phyloP scores from a whole-genome alignment of 92 coral and sea anemone species.

The Epizoanthus illoricatus region DNA sequence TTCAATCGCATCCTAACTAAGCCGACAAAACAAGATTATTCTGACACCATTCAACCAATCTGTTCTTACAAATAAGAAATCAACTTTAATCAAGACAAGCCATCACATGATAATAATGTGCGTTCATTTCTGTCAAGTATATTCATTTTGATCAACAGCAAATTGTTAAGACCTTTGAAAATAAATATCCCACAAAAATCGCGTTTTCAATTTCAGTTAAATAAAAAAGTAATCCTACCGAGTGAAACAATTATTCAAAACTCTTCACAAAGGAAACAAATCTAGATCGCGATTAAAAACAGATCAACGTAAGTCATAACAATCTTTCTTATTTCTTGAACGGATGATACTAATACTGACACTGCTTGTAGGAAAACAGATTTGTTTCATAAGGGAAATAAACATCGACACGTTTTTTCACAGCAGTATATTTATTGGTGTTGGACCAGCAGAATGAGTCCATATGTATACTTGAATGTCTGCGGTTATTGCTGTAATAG shows the following conservation, averaged over 20 bases:
- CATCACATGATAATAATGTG: background rate
- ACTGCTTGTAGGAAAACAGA: background rate
- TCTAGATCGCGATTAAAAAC: background rate
- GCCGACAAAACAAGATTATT: slow-evolving; percentile 16
- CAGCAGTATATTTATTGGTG: background rate
- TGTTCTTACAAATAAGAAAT: slow-evolving; percentile 2
- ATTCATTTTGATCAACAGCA: background rate
- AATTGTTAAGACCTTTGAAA: background rate
- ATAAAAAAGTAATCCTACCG: background rate
- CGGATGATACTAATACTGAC: background rate
- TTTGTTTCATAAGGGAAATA: background rate
- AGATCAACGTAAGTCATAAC: slow-evolving; percentile 2
- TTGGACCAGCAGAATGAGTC: background rate
- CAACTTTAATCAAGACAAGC: background rate
- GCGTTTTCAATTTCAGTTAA: background rate
- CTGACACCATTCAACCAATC: slow-evolving; percentile 1
- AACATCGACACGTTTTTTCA: too few species aligned
- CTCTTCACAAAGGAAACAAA: slow-evolving; percentile 14
- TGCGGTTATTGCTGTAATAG: background rate
- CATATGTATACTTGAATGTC: background rate
- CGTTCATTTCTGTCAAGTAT: background rate
- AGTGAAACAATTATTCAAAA: slow-evolving; percentile 4
- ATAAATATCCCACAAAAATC: background rate
- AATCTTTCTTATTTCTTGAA: background rate
- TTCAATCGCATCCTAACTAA: slow-evolving; percentile 5